Evolutionary conservation across 2,888 invertebrate genomes (phyloP).

Genomic region (Pyrrhia umbra): DNA sequence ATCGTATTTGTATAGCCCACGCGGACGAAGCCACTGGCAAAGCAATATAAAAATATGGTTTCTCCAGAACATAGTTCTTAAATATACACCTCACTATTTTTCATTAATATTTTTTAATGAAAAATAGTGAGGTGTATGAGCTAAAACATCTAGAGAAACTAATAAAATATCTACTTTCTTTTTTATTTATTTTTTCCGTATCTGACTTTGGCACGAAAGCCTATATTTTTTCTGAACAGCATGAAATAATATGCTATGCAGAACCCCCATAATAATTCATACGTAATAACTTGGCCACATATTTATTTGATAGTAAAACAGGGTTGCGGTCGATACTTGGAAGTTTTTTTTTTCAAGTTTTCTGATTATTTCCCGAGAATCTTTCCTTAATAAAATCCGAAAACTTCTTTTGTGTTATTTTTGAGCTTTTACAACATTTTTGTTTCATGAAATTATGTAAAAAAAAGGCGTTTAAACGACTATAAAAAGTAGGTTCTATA

Average conservation of each 20-base stretch:
- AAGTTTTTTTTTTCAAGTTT: conserved; percentile 58
- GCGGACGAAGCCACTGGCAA: too few relatives aligned
- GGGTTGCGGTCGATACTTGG: conserved; percentile 58
- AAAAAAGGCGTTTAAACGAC: too few relatives aligned
- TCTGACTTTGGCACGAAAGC: conserved; percentile 2
- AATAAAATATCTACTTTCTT: background rate
- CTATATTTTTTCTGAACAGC: conserved; percentile 14
- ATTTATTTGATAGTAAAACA: conserved; percentile 67
- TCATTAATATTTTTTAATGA: too few relatives aligned
- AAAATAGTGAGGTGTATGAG: background rate
- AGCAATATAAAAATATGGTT: too few relatives aligned
- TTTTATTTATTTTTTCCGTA: background rate
- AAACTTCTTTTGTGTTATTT: conserved; percentile 25
- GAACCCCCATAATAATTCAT: conserved; percentile 30
- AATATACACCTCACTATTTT: too few relatives aligned
- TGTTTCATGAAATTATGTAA: too few relatives aligned
- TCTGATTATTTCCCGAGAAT: conserved; percentile 75
- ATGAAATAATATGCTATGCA: conserved; percentile 20
- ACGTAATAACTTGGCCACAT: conserved; percentile 46
- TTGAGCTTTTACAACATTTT: background rate
- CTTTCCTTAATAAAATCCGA: conserved; percentile 50
- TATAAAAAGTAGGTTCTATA: too few relatives aligned
- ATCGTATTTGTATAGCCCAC: too few relatives aligned
- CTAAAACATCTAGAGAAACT: background rate
- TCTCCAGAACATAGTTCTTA: too few relatives aligned